Percentiles rank a stretch among this genome's conserved stretches.
Evolutionary conservation across 2,888 invertebrate species (phyloP).

Genomic region (Stenotaenia linearis): DNA sequence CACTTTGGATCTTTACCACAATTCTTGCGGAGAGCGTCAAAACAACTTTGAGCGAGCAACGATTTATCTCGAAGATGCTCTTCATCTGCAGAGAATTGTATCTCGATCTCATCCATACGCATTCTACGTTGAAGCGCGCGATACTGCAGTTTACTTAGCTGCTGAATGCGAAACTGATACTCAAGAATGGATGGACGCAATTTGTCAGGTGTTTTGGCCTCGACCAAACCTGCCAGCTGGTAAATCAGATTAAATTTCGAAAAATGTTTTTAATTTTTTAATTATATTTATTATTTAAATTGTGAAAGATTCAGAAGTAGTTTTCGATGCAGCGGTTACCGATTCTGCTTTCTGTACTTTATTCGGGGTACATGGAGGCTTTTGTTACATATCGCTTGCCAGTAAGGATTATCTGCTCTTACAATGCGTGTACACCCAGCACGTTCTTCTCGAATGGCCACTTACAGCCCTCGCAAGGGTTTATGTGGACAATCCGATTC

Average conservation of each 20-base stretch:
- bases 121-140: slow-evolving; percentile 54
- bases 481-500: slow-evolving; percentile 1
- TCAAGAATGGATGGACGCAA: slow-evolving; percentile 64
- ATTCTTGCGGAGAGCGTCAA: slow-evolving; percentile 34
- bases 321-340: slow-evolving; percentile 2
- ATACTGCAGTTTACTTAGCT: slow-evolving; percentile 54
- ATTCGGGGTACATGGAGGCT: slow-evolving; percentile 21
- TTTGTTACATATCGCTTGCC: not conserved
- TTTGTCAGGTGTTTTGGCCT: slow-evolving; percentile 53
- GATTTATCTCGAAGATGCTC: slow-evolving; percentile 35
- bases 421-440: slow-evolving; percentile 31
- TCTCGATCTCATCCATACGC: slow-evolving; percentile 57
- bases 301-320: not conserved
- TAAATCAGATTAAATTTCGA: not conserved
- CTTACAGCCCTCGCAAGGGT: slow-evolving; percentile 24
- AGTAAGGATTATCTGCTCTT: slow-evolving; percentile 27
- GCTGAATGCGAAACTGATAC: slow-evolving; percentile 60
- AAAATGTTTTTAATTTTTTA: too few relatives aligned
- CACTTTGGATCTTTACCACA: slow-evolving; percentile 35
- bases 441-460: slow-evolving; percentile 36
- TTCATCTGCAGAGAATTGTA: slow-evolving; percentile 23
- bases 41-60: slow-evolving; percentile 35
- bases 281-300: too few relatives aligned
- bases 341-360: slow-evolving; percentile 22
- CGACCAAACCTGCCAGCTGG: not conserved